Evolutionary conservation across 1,140 invertebrate genomes (phyloP).

Genomic region (Cherax destructor): DNA sequence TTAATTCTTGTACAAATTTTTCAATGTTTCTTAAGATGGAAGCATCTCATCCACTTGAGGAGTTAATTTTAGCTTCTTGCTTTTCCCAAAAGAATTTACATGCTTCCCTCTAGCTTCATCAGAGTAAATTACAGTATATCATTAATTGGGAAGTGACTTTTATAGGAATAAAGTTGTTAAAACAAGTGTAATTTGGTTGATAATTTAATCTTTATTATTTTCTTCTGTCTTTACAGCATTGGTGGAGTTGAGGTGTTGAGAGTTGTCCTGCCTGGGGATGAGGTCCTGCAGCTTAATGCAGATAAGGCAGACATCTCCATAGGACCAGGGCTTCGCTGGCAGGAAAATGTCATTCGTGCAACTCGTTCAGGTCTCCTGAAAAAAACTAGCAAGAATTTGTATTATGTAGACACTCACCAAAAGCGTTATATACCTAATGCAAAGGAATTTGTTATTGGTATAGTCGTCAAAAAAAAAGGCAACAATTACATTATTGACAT

Average conservation of each 20-base stretch:
- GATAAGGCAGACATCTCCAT: slow-evolving; percentile 82
- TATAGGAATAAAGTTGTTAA: no score
- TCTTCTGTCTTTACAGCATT: slow-evolving; percentile 6
- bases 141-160: no score
- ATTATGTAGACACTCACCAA: slow-evolving; percentile 90
- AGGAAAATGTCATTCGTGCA: slow-evolving; percentile 85
- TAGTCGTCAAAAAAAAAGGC: slow-evolving; percentile 86
- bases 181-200: not conserved
- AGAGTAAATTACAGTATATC: no score
- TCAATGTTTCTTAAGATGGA: no score
- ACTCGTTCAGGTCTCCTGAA: slow-evolving; percentile 80
- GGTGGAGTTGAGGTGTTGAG: not conserved
- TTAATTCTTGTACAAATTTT: no score
- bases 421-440: slow-evolving; percentile 88
- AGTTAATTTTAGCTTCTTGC: no score
- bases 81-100: no score
- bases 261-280: slow-evolving; percentile 85
- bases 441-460: slow-evolving; percentile 91
- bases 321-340: slow-evolving; percentile 88
- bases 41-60: no score
- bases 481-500: slow-evolving; percentile 88
- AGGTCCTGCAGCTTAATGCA: slow-evolving; percentile 76
- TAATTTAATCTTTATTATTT: not conserved
- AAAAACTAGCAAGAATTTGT: slow-evolving; percentile 75
- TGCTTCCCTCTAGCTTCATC: no score